Conservation (phyloP, 2,113 vertebrate genomes). For the Pelusios castaneus region DNA sequence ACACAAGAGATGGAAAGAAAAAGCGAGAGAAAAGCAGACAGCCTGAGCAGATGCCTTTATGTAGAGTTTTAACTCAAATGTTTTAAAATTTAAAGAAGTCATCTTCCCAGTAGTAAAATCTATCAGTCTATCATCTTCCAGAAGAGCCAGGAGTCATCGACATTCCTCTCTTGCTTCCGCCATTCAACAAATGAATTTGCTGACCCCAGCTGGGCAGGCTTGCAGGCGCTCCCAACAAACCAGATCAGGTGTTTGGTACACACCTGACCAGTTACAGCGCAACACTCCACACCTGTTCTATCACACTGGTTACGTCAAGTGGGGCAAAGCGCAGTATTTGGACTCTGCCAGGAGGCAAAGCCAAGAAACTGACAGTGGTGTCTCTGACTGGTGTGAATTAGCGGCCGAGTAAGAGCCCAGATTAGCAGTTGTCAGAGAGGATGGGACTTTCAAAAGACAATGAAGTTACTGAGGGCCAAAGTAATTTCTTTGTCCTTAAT, state of each 20-base stretch:
- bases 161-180: accelerated
- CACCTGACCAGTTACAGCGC: background rate
- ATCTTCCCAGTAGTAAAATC: background rate
- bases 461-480: background rate
- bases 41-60: background rate
- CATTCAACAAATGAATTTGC: background rate
- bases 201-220: accelerated
- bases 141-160: background rate
- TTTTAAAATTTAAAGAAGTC: background rate
- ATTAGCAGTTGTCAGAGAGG: accelerated
- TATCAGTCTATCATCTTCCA: background rate
- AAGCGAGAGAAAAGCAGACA: background rate
- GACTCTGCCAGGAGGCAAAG: background rate
- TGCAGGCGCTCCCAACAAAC: accelerated
- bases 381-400: accelerated
- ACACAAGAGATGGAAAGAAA: background rate
- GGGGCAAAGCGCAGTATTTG: background rate
- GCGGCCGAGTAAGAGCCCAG: background rate
- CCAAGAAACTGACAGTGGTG: background rate
- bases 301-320: background rate
- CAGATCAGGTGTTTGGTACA: background rate
- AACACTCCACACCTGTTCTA: background rate
- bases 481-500: background rate
- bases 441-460: background rate
- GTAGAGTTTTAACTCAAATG: background rate